Percentiles rank a stretch among this genome's conserved stretches.
These are phyloP conservation scores for Nomada flava DNA, from an alignment of 2,888 invertebrate species.

Conservation along the genomic window DNA sequence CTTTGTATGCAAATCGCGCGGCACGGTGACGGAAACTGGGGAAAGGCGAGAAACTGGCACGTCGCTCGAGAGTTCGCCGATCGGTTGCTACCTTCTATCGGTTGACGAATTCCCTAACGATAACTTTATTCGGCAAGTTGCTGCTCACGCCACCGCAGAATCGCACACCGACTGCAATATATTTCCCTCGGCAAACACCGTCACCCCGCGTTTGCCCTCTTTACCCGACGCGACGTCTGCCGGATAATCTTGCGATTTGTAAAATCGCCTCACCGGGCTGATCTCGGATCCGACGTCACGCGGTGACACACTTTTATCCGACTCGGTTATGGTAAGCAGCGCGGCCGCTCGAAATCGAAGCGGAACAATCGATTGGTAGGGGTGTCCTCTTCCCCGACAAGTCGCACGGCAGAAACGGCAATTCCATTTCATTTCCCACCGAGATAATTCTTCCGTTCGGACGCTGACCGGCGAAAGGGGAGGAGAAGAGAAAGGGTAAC, in stretches of 20 bases:
- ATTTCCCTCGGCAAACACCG: constrained; percentile 56
- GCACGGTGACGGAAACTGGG: constrained; percentile 51
- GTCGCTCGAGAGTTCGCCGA: constrained; percentile 30
- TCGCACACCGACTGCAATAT: constrained; percentile 13
- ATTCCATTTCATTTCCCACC: constrained; percentile 1
- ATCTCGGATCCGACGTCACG: constrained; percentile 50
- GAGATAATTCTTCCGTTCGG: not conserved
- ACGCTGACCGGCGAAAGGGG: not conserved
- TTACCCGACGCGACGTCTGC: not conserved
- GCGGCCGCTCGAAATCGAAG: not conserved
- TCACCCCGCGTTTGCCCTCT: constrained; percentile 13
- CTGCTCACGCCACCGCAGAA: constrained; percentile 22
- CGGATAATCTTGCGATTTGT: constrained; percentile 59
- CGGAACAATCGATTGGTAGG: constrained; percentile 13
- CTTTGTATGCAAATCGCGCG: constrained; percentile 72
- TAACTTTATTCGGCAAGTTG: constrained; percentile 75
- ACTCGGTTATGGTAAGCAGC: constrained; percentile 39
- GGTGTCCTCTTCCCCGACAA: not conserved
- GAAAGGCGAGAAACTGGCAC: constrained; percentile 62
- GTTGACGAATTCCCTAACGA: constrained; percentile 77
- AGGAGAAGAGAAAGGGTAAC: not conserved
- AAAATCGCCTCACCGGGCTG: constrained; percentile 50
- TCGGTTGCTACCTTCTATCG: constrained; percentile 64
- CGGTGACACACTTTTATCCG: constrained; percentile 28
- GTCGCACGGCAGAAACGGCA: not conserved